Conservation (phyloP, 1,140 invertebrate genomes). For the Oncopeltus fasciatus region DNA sequence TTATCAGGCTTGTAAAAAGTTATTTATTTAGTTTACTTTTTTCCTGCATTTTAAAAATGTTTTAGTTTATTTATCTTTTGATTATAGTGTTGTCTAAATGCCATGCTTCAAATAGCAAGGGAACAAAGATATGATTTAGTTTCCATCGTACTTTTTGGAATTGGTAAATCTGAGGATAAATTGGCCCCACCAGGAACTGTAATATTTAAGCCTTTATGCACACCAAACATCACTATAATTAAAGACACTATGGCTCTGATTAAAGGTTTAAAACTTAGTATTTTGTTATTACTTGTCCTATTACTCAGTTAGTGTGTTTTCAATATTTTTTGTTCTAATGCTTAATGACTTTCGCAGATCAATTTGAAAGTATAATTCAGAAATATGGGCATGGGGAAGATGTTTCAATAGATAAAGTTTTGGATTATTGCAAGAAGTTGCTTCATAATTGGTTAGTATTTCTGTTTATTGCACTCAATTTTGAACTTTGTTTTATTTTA, state of each 20-base stretch:
- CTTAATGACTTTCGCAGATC: neutral
- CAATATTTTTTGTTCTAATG: neutral
- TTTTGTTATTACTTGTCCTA: neutral
- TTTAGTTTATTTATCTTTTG: neutral
- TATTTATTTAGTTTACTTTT: neutral
- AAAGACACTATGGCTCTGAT: neutral
- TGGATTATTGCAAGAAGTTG: neutral
- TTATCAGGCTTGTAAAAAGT: neutral
- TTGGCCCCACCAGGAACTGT: conserved; percentile 2
- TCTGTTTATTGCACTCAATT: too few species aligned
- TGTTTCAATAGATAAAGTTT: neutral
- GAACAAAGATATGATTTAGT: conserved; percentile 12
- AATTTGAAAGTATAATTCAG: neutral
- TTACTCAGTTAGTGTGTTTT: too few species aligned
- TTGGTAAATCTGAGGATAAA: conserved; percentile 9
- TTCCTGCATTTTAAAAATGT: neutral
- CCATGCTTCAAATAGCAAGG: conserved; percentile 5
- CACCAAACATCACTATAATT: neutral
- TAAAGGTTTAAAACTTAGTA: neutral
- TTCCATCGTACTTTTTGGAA: conserved; percentile 11
- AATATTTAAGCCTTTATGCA: conserved; percentile 5
- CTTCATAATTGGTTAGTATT: neutral
- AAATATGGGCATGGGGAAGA: neutral
- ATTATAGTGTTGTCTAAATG: conserved; percentile 1
- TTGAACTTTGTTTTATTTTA: too few species aligned